Evolutionary conservation across 1,140 invertebrate genomes (phyloP).

Genomic region (Hesperophylax magnus): DNA sequence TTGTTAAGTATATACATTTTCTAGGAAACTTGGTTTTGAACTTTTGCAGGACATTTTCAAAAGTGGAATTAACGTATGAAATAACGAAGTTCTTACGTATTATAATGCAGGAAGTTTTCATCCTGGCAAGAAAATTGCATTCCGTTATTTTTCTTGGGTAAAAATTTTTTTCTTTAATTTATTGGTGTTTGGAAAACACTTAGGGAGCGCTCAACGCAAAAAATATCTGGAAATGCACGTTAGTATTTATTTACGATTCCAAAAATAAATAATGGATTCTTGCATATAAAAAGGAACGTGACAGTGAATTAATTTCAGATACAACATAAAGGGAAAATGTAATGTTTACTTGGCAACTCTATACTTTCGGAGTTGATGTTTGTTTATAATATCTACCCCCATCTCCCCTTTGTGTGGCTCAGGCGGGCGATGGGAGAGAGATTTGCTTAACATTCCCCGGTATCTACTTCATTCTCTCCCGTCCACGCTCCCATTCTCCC

Average conservation of each 20-base stretch:
- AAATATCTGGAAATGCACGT: slow-evolving; percentile 6
- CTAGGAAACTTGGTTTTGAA: too few relatives aligned
- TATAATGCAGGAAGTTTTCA: too few relatives aligned
- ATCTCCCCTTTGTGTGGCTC: neutral
- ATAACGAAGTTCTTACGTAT: too few relatives aligned
- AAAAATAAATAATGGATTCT: slow-evolving; percentile 33
- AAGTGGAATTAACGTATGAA: too few relatives aligned
- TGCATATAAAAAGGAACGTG: slow-evolving; percentile 34
- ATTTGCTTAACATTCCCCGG: slow-evolving; percentile 1
- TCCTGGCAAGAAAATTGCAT: too few relatives aligned
- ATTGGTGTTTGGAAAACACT: neutral
- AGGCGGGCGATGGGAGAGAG: slow-evolving; percentile 1
- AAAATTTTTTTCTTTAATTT: too few relatives aligned
- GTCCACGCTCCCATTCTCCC: too few relatives aligned
- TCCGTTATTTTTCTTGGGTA: too few relatives aligned
- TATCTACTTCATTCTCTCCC: too few relatives aligned
- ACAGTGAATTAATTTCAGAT: slow-evolving; percentile 25
- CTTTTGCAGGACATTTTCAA: too few relatives aligned
- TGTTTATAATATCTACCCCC: slow-evolving; percentile 19
- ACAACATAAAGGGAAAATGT: slow-evolving; percentile 15
- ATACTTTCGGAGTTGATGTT: slow-evolving; percentile 22
- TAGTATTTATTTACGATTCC: slow-evolving; percentile 8
- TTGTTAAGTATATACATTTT: too few relatives aligned
- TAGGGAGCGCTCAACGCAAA: neutral
- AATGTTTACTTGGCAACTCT: slow-evolving; percentile 25